A percentile compares a stretch with the other conserved stretches of the same genome.
These are phyloP conservation scores for Chionomys nivalis DNA, from an alignment of 2,113 vertebrate genomes.

Conservation along the genomic window DNA sequence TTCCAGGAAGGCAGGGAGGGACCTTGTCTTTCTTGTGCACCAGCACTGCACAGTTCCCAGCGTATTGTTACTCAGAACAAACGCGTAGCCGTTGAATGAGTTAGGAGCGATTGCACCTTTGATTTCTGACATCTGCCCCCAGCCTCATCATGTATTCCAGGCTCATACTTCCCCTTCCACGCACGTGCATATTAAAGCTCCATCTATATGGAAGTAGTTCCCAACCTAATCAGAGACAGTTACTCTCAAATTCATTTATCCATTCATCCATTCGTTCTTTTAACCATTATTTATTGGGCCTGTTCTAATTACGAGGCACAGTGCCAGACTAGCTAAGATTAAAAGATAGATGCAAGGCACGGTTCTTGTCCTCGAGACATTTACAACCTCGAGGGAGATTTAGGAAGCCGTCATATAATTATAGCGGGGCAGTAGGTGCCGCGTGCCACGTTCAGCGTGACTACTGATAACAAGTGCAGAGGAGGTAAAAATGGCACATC, in stretches of 20 bases:
- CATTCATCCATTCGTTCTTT: conserved; percentile 48
- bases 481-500: neutral
- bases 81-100: conserved; percentile 40
- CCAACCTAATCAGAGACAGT: conserved; percentile 56
- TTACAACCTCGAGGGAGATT: conserved; percentile 50
- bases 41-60: neutral
- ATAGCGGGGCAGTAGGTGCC: neutral
- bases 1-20: conserved; percentile 39
- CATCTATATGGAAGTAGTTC: conserved; percentile 61
- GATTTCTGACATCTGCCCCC: conserved; percentile 69
- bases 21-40: neutral
- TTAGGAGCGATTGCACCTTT: conserved; percentile 50
- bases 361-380: conserved; percentile 60
- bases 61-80: neutral
- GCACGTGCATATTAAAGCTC: conserved; percentile 59
- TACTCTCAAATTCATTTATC: conserved; percentile 61
- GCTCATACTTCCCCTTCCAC: conserved; percentile 32
- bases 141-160: conserved; percentile 62
- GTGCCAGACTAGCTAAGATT: conserved; percentile 56
- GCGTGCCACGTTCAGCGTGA: neutral
- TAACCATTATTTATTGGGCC: conserved; percentile 72
- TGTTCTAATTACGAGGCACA: conserved; percentile 63
- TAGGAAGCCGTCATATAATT: conserved; percentile 18
- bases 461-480: neutral
- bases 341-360: conserved; percentile 56